Conservation (phyloP, 2,797 vertebrate species). For the Peromyscus nudipes region DNA sequence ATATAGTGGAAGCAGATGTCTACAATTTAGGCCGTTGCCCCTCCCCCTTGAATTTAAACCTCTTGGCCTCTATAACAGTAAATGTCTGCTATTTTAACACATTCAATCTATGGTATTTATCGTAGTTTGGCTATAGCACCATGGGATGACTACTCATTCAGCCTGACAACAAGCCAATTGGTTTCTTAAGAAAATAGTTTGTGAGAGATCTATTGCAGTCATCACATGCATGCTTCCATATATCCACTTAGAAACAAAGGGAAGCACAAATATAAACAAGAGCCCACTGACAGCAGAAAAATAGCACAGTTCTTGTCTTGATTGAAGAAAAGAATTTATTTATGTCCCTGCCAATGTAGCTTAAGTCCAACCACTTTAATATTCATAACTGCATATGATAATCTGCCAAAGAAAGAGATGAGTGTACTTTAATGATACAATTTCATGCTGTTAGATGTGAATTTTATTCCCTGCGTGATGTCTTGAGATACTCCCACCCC, state of each 20-base stretch:
- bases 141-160: not conserved
- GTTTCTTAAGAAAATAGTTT: conserved; percentile 46
- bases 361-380: conserved; percentile 52
- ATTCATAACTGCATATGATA: conserved; percentile 43
- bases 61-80: not conserved
- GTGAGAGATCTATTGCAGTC: not conserved
- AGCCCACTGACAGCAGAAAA: conserved; percentile 18
- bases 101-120: not conserved
- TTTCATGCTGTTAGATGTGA: conserved; percentile 50
- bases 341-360: not conserved
- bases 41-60: not conserved
- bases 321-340: not conserved
- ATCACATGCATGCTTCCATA: not conserved
- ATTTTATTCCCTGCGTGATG: conserved; percentile 27
- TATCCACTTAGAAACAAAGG: not conserved
- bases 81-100: too few relatives aligned
- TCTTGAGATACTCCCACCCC: conserved; percentile 65
- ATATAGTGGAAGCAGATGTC: not conserved
- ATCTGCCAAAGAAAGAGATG: conserved; percentile 8
- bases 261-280: not conserved
- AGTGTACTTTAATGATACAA: conserved; percentile 39
- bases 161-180: not conserved
- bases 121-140: not conserved
- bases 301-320: not conserved
- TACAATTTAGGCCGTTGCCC: not conserved